phyloP scores from a whole-genome alignment of 1,140 invertebrate species.

The Tenebrio molitor region DNA sequence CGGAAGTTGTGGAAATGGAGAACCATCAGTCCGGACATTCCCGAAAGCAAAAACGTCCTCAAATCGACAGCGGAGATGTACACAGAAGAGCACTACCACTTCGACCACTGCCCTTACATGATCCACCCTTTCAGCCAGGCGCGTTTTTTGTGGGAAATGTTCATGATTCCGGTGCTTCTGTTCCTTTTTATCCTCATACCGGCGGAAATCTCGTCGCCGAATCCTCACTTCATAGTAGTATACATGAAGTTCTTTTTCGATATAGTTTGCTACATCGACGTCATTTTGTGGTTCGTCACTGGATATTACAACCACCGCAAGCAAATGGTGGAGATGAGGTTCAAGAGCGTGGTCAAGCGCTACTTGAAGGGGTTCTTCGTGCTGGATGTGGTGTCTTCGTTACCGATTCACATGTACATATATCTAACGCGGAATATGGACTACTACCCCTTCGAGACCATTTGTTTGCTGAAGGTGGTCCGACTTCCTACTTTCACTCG shows the following conservation, averaged over 20 bases:
- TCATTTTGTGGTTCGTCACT: conserved; percentile 43
- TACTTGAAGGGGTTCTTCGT: not conserved
- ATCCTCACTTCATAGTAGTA: not conserved
- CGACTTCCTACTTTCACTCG: no score
- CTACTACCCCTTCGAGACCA: not conserved
- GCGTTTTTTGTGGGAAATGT: not conserved
- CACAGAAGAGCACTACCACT: not conserved
- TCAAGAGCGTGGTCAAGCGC: not conserved
- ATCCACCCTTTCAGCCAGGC: not conserved
- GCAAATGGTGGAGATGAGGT: conserved; percentile 24
- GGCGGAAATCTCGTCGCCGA: not conserved
- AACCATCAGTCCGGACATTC: not conserved
- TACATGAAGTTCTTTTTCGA: not conserved
- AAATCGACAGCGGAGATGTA: not conserved
- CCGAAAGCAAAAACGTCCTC: not conserved
- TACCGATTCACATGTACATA: not conserved
- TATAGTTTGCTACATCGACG: conserved; percentile 2
- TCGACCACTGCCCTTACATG: not conserved
- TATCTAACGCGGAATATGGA: conserved; percentile 2
- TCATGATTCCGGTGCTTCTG: conserved; percentile 2
- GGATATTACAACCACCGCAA: conserved; percentile 42
- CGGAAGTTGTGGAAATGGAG: not conserved
- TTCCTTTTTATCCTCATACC: not conserved
- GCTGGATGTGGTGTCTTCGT: conserved; percentile 4
- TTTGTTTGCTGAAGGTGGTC: not conserved